These are phyloP conservation scores for Loripinus fragilis DNA, from an alignment of 2,888 invertebrate genomes.

Conservation along the genomic window DNA sequence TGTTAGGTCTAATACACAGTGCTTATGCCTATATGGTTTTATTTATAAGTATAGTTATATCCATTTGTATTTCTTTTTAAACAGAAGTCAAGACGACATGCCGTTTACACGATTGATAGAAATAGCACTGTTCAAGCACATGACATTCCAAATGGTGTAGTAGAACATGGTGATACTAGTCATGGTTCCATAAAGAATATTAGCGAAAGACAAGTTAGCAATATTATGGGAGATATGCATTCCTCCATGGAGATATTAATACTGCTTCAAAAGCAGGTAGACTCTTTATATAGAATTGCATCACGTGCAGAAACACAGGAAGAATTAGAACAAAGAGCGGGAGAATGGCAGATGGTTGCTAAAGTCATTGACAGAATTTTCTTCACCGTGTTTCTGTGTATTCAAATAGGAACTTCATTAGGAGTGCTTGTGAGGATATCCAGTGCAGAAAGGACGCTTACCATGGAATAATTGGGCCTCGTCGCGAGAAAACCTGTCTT, in stretches of 20 bases:
- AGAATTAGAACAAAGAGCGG: constrained; percentile 46
- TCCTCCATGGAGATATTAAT: constrained; percentile 35
- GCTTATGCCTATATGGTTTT: too few relatives aligned
- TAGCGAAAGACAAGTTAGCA: background rate
- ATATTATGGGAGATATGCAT: background rate
- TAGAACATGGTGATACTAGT: constrained; percentile 26
- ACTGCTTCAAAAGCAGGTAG: constrained; percentile 62
- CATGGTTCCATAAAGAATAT: constrained; percentile 25
- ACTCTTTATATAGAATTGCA: constrained; percentile 56
- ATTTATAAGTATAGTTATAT: too few relatives aligned
- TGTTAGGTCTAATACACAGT: too few relatives aligned
- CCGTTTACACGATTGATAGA: background rate
- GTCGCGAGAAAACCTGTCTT: too few relatives aligned
- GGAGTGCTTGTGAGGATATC: constrained; percentile 46
- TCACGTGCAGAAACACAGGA: constrained; percentile 49
- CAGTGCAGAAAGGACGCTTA: background rate
- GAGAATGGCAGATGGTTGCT: constrained; percentile 66
- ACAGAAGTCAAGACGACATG: background rate
- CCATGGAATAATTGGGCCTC: background rate
- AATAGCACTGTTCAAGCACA: background rate
- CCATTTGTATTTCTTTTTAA: too few relatives aligned
- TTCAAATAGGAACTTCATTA: constrained; percentile 47
- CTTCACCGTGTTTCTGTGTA: constrained; percentile 56
- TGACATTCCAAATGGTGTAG: background rate
- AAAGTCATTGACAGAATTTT: constrained; percentile 65